Base-by-base conservation (phyloP, 1,140 invertebrate genomes). In the Drosophila murphyi region DNA sequence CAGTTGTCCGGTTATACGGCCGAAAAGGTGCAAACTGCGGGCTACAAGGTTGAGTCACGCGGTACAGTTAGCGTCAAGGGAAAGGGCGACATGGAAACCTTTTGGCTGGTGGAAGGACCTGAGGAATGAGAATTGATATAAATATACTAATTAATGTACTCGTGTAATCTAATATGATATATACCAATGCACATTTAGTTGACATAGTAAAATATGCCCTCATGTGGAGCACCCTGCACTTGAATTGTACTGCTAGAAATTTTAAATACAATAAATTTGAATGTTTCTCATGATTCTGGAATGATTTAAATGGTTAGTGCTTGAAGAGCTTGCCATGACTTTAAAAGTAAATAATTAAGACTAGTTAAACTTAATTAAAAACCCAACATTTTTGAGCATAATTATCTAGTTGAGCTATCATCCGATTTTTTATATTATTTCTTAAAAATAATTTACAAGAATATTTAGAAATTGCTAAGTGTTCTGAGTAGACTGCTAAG, bases 41-140 rank as follows among this genome's bases (percentile, higher is more conserved):
- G 92, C 34, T 97, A 96, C 85, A 91, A 92, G 32, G 88, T 95
- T 5, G 93, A 94, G 91, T 94, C 95, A 47, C 94, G 96, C 68
- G 96, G 96, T 57, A 82, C 94, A 4, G 94, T 96, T n/a, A 93
- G 93, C 60, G 95, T 97, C 47, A 97, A 97, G 95, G 97, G 97
- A 7, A 98, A 98, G 93, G 97, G 97, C 35, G 95, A 96, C 83
- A 96, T 97, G 96, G 95, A 96, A 91, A 97, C 96, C 0, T 97
- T 95, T 91, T 98, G 97, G 97, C 82, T 98, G 29, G 93, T 94
- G 29, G 95, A 72, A 6, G 83, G 81, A 56, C 92, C 88, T 32
- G 51, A 73, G 7, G 64, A 51, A 3, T 75, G 65, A 63, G 5
- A 7, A 35, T 4, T 54, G 20, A 20, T 1, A 20, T 20, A 20